phyloP scores from a whole-genome alignment of 2,113 vertebrate species.

The Eudyptes chrysolophus region DNA sequence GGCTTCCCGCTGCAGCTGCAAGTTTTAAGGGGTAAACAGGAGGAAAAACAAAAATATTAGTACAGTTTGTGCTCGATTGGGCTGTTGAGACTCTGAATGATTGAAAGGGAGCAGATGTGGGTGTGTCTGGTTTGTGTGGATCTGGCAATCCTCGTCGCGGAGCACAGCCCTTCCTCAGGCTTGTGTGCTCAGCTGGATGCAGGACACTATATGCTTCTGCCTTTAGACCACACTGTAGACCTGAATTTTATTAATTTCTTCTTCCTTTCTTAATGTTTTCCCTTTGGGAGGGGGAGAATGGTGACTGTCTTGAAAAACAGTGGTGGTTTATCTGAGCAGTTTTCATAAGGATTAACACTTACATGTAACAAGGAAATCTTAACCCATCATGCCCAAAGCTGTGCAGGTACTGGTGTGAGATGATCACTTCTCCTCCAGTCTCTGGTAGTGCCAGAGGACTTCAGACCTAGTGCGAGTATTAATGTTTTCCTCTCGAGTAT shows the following conservation, averaged over 20 bases:
- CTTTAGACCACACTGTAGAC: neutral
- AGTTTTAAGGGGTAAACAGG: constrained; percentile 45
- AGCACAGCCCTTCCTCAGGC: neutral
- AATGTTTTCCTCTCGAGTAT: neutral
- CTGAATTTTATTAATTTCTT: neutral
- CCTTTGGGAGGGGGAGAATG: neutral
- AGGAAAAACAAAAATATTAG: constrained; percentile 4
- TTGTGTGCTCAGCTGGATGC: neutral
- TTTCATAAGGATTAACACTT: neutral
- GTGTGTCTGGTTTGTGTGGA: neutral
- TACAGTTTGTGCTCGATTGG: constrained; percentile 18
- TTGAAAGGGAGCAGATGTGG: neutral
- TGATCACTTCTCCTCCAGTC: neutral
- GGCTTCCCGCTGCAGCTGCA: constrained; percentile 51
- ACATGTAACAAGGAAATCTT: neutral
- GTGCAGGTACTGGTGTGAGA: neutral
- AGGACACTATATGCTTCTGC: neutral
- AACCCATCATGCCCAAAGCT: neutral
- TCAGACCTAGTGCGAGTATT: neutral
- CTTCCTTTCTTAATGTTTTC: neutral
- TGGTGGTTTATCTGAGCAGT: neutral
- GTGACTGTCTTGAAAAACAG: neutral
- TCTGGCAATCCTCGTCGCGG: neutral
- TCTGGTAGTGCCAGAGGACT: neutral
- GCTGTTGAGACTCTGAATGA: neutral